Evolutionary conservation across 2,888 invertebrate species (phyloP), one percentile per base, ranked within the genome.

Genomic region (Xylota sylvarum): DNA sequence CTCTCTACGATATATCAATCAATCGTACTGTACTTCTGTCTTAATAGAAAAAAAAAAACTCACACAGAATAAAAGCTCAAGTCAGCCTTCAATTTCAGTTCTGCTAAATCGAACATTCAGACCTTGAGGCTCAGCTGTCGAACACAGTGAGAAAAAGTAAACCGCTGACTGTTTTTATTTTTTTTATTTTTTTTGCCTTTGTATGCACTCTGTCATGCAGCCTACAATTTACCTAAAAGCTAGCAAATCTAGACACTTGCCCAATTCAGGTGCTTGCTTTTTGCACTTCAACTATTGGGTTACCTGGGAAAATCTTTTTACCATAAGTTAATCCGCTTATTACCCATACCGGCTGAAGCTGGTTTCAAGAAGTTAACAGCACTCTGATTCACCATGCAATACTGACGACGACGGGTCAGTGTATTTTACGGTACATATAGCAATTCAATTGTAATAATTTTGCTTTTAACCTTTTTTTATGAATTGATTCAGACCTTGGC

Each of bases 21-120:
- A 48, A 40, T 30, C 43, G 35, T 37, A 14, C 23, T 50, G n/a
- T 43, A 65, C 12, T 14, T 48, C 32, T 48, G 17, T 19, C 2
- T 27, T 17, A 9, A 46, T 17, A 32, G 62, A 64, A 27, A 67
- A 52, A n/a, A n/a, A 37, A 40, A 37, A 10, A 17, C 9, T 14
- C 43, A 37, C 9, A 43, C 17, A 64, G 46, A 48, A 73, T 30
- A 60, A 78, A 60, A 65, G 62, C 67, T 58, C 55, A 37, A 64
- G 2, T n/a, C 10, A 84, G 58, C 79, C 79, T 84, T 84, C 74
- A 74, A 64, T 40, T 69, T 64, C 32, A 58, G 77, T 82, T 82
- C 82, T 77, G 85, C 72, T 80, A 80, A 77, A 86, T 62, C 81
- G 85, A 81, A 77, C 85, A 86, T 52, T 60, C 23, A 72, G 35